A percentile compares a stretch with the other conserved stretches of the same genome.
Evolutionary conservation across 2,113 vertebrate genomes (phyloP).

Genomic region (Chamaea fasciata): DNA sequence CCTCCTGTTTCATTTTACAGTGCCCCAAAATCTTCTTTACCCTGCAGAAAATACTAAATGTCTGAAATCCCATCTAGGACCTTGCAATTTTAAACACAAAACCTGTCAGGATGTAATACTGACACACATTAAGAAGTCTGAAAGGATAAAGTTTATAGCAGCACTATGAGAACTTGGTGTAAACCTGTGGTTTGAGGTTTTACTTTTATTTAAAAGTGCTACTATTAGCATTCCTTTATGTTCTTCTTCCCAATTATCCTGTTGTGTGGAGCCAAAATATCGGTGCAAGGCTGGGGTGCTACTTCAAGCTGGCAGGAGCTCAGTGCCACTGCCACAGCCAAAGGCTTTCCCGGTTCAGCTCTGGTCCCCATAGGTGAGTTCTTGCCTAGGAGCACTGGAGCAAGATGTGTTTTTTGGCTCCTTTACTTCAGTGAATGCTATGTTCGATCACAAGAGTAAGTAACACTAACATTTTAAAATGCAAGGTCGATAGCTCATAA

Average conservation of each 20-base stretch:
- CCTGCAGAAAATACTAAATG: not conserved
- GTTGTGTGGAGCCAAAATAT: not conserved
- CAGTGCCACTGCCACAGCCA: not conserved
- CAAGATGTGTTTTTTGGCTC: not conserved
- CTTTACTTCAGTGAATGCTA: not conserved
- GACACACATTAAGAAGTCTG: not conserved
- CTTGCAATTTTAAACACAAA: not conserved
- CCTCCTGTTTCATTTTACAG: slow-evolving; percentile 8
- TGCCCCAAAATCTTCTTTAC: not conserved
- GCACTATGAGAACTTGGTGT: not conserved
- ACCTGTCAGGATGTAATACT: not conserved
- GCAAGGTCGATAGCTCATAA: not conserved
- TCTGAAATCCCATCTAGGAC: not conserved
- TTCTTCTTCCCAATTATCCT: not conserved
- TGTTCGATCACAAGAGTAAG: not conserved
- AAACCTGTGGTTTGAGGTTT: not conserved
- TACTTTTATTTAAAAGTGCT: not conserved
- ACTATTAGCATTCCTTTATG: not conserved
- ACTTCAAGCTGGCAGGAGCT: not conserved
- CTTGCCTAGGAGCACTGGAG: not conserved
- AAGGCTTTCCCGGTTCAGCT: not conserved
- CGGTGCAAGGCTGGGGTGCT: not conserved
- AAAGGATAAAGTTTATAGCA: not conserved
- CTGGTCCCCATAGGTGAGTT: not conserved
- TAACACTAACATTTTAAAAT: not conserved